Evolutionary conservation across 1,140 invertebrate genomes (phyloP), one percentile per base, ranked within the genome.

Genomic region (Nebria ingens): DNA sequence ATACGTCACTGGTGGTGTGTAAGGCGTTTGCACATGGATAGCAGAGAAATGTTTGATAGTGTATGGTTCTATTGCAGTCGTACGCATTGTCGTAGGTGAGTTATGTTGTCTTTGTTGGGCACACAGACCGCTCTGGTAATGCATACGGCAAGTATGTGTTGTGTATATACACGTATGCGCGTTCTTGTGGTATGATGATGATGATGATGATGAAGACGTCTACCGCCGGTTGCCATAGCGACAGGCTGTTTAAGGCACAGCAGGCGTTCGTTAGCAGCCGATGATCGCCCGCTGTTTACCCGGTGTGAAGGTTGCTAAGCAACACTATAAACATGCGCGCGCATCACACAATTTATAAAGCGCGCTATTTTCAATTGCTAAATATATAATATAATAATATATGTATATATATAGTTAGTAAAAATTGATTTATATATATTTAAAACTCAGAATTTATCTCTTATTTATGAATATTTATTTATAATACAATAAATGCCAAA

Each of bases 201-300:
- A 34, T 34, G 25, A 45, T 45, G 40, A 45, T 66, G 65, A 67
- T 67, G 65, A 67, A 67, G 65, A 67, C 65, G 64, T 67, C 65
- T 64, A 62, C 59, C 54, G 59, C 57, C 58, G 62, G 64, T 65
- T 67, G 62, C 60, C 62, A 64, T 62, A 66, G 63, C 64, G 65
- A 67, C 65, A 67, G 65, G 40, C 64, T 67, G 65, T 66, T 67
- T 63, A 61, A 62, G 61, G 60, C 62, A 17, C 65, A 65, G 65
- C 65, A 57, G 64, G 65, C 59, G 64, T 67, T 66, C 64, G 62
- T 67, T 66, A 66, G 61, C 40, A 45, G 21, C 19, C 22, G 60
- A 56, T 23, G 62, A 59, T 56, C 59, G 59, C 65, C 64, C 56
- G 63, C 65, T 64, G 65, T 57, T 61, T 45, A 45, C 40, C 40